Percentiles rank a stretch among this genome's conserved stretches.
Conservation (phyloP, 2,888 invertebrate genomes). For the Lasius platythorax region DNA sequence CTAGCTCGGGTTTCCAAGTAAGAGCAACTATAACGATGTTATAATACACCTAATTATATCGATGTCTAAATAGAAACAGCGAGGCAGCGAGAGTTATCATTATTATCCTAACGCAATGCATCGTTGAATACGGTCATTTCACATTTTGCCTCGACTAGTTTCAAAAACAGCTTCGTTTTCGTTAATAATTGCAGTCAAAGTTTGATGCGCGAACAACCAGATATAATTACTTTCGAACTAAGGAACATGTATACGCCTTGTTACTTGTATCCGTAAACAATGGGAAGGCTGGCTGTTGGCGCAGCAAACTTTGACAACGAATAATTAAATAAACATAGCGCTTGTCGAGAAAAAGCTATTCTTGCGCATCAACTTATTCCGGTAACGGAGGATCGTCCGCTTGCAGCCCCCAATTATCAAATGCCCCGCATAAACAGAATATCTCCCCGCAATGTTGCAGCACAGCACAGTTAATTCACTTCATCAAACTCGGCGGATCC, state of each 20-base stretch:
- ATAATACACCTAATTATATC: slow-evolving; percentile 69
- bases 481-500: slow-evolving; percentile 48
- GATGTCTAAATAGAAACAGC: slow-evolving; percentile 68
- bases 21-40: slow-evolving; percentile 52
- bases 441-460: slow-evolving; percentile 35
- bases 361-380: slow-evolving; percentile 28
- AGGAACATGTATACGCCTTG: slow-evolving; percentile 28
- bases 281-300: slow-evolving; percentile 7
- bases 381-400: neutral
- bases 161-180: slow-evolving; percentile 11
- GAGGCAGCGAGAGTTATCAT: neutral
- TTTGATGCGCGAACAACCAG: slow-evolving; percentile 37
- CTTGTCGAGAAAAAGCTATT: slow-evolving; percentile 39
- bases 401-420: slow-evolving; percentile 30
- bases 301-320: slow-evolving; percentile 43
- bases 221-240: slow-evolving; percentile 40
- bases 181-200: slow-evolving; percentile 37
- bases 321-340: slow-evolving; percentile 48
- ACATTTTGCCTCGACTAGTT: slow-evolving; percentile 20
- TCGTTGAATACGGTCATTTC: neutral
- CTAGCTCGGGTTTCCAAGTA: slow-evolving; percentile 28
- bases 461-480: slow-evolving; percentile 38
- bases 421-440: slow-evolving; percentile 32
- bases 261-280: slow-evolving; percentile 43
- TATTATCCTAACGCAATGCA: slow-evolving; percentile 13